Evolutionary conservation across 1,140 invertebrate genomes (phyloP).

Genomic region (Dicyema japonicum): DNA sequence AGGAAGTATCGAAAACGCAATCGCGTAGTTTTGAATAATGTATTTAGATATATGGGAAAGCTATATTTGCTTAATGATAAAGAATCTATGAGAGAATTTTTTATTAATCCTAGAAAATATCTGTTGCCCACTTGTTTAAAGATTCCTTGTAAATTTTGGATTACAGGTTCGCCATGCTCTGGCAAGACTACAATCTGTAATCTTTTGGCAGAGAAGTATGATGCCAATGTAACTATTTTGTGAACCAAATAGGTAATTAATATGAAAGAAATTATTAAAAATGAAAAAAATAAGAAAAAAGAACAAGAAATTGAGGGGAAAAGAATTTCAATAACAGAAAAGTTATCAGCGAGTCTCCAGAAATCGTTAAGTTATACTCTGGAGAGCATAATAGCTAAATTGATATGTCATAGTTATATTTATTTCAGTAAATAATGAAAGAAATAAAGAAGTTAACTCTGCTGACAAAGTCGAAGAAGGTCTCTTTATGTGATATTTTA

Average conservation of each 20-base stretch:
- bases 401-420: not conserved
- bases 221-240: slow-evolving; percentile 11
- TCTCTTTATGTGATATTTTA: not conserved
- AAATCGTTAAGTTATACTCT: not conserved
- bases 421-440: too few relatives aligned
- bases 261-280: slow-evolving; percentile 1
- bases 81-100: slow-evolving; percentile 14
- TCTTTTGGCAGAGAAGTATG: slow-evolving; percentile 14
- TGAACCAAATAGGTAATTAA: too few relatives aligned
- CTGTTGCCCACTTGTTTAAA: slow-evolving; percentile 13
- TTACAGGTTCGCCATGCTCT: slow-evolving; percentile 10
- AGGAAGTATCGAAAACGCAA: slow-evolving; percentile 7
- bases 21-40: slow-evolving; percentile 1
- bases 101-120: slow-evolving; percentile 17
- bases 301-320: slow-evolving; percentile 1
- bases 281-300: slow-evolving; percentile 2
- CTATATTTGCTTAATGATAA: slow-evolving; percentile 14
- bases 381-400: not conserved
- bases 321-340: slow-evolving; percentile 3
- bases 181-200: slow-evolving; percentile 14
- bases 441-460: too few relatives aligned
- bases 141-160: slow-evolving; percentile 13
- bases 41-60: slow-evolving; percentile 15
- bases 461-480: slow-evolving; percentile 1
- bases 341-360: not conserved